phyloP scores from a whole-genome alignment of 2,888 invertebrate species.

The Syrista parreyssii region DNA sequence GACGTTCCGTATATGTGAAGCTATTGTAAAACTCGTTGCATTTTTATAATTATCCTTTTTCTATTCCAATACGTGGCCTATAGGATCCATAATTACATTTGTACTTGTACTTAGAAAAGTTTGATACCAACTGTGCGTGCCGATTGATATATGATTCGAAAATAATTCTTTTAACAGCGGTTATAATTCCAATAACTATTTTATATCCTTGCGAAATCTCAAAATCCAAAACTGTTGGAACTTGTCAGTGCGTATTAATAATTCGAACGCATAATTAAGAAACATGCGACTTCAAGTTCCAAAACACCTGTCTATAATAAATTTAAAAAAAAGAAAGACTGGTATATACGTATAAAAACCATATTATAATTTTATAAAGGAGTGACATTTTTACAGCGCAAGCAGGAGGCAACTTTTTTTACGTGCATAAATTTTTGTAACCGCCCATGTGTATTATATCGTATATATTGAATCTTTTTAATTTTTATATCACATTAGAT shows the following conservation, averaged over 20 bases:
- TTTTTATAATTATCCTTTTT: background rate
- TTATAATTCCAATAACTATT: background rate
- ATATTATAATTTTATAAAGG: background rate
- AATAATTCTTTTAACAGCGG: background rate
- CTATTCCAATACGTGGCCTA: background rate
- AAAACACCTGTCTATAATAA: background rate
- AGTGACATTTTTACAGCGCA: background rate
- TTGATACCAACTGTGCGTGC: background rate
- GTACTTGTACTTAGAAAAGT: background rate
- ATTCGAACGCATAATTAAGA: background rate
- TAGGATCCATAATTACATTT: background rate
- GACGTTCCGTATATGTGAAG: background rate
- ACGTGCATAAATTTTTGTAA: background rate
- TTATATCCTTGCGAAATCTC: background rate
- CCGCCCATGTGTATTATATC: conserved; percentile 39
- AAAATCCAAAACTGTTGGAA: background rate
- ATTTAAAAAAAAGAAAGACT: background rate
- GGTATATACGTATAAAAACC: background rate
- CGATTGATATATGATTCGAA: background rate
- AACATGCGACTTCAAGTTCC: background rate
- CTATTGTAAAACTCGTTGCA: background rate
- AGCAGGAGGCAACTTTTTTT: conserved; percentile 9
- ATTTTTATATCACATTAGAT: conserved; percentile 48
- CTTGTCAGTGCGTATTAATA: background rate
- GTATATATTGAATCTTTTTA: conserved; percentile 47